Evolutionary conservation across 1,140 invertebrate species (phyloP), one percentile per base, ranked within the genome.

Genomic region (Nephotettix cincticeps): DNA sequence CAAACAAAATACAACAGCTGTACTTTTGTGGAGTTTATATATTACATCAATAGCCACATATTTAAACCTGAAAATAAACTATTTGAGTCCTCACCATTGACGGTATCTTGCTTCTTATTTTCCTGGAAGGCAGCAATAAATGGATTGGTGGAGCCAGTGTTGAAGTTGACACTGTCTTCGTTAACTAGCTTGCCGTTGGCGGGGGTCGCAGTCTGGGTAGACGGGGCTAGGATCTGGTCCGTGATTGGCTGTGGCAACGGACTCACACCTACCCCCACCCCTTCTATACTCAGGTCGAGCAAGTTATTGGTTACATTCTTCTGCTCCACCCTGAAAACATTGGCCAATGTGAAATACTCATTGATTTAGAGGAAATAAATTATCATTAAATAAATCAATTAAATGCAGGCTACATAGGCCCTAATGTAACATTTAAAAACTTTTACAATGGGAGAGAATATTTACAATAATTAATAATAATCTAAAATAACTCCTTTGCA

Each of bases 241-340:
- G 68, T 69, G 19, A 68, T 29, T 67, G 61, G 68, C 68, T 73
- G 68, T 21, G 40, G 23, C 36, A 47, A 23, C 21, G 47, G 47
- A 68, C 66, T 68, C 29, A 51, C 54, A 4, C 54, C 54, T 14
- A 36, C 4, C 47, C 47, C 47, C 1, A 21, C 32, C n/a, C 64
- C 14, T 27, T 67, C 64, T 67, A 67, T 43, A 27, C 68, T 65
- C 71, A 75, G 54, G 70, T 75, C 74, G 25, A 75, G 47, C 43
- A 75, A 61, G 29, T 69, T 73, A 54, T 75, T 75, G 9, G 74
- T 75, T 61, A 75, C 72, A 54, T 75, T 75, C 28, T 73, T 75
- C 64, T 75, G 45, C 45, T 70, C 67, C 64, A 72, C 54, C 40
- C 54, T 45, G 28, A 13, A 56, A 51, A 11, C n/a, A n/a, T n/a